Conservation (phyloP, 1,140 invertebrate species). For the Spodoptera frugiperda region DNA sequence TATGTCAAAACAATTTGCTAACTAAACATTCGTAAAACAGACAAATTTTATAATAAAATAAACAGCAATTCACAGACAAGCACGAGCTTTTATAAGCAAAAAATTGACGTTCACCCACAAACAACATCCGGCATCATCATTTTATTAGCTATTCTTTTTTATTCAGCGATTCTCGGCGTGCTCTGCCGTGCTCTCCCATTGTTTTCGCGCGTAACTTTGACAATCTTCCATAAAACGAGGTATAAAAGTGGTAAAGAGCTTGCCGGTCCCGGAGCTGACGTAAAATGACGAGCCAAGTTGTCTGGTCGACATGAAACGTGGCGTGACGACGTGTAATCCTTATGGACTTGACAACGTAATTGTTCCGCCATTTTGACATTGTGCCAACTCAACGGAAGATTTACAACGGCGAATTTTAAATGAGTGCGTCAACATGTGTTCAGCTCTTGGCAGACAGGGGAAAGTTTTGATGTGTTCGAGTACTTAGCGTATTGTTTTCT, state of each 20-base stretch:
- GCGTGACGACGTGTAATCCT: conserved; percentile 58
- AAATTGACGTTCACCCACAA: conserved; percentile 41
- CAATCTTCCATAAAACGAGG: conserved; percentile 51
- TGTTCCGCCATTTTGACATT: conserved; percentile 63
- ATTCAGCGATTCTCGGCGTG: conserved; percentile 35
- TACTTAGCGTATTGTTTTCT: conserved; percentile 34
- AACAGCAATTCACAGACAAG: conserved; percentile 23
- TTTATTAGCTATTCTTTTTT: conserved; percentile 46
- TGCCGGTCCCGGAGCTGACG: conserved; percentile 37
- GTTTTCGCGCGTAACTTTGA: conserved; percentile 51
- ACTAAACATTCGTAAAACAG: conserved; percentile 33
- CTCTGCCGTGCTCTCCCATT: conserved; percentile 43
- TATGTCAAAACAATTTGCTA: conserved; percentile 36
- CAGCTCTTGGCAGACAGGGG: conserved; percentile 18
- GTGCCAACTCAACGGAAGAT: conserved; percentile 56
- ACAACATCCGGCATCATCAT: conserved; percentile 41
- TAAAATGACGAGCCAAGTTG: conserved; percentile 58
- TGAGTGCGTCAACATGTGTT: conserved; percentile 50
- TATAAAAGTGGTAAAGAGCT: conserved; percentile 49
- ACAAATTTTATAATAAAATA: conserved; percentile 37
- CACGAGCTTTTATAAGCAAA: conserved; percentile 42
- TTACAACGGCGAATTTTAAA: conserved; percentile 52
- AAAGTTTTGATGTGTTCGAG: conserved; percentile 41
- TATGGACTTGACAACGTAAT: conserved; percentile 61
- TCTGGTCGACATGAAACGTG: conserved; percentile 55